Conservation (phyloP, 2,888 invertebrate genomes). For the Eupithecia dodoneata region DNA sequence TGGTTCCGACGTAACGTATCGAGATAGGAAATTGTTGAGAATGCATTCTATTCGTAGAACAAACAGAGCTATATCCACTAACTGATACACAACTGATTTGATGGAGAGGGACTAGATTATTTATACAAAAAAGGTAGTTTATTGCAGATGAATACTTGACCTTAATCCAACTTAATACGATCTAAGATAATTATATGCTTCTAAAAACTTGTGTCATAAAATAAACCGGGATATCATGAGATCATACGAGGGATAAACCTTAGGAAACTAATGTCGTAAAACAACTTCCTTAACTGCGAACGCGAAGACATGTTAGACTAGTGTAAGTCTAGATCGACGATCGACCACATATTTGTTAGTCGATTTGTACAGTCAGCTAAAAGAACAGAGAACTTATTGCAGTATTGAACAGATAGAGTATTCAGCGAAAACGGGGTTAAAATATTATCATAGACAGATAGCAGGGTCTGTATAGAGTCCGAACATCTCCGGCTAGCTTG, state of each 20-base stretch:
- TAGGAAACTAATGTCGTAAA: neutral
- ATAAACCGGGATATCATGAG: neutral
- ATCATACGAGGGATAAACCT: neutral
- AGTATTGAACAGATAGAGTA: neutral
- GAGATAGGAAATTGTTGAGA: slow-evolving; percentile 4
- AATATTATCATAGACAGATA: neutral
- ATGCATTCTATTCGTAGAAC: neutral
- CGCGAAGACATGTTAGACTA: neutral
- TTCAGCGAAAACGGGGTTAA: neutral
- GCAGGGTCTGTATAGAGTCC: neutral
- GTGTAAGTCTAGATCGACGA: neutral
- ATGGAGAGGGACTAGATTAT: no score
- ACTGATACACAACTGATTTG: neutral
- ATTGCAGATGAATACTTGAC: neutral
- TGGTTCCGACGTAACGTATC: slow-evolving; percentile 14
- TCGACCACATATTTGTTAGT: neutral
- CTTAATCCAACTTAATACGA: neutral
- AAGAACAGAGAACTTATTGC: neutral
- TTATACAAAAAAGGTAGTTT: no score
- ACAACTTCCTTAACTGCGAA: neutral
- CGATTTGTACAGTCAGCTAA: neutral
- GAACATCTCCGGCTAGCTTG: neutral
- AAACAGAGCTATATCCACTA: neutral
- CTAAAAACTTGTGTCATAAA: neutral
- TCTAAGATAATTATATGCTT: neutral